Percentiles rank a stretch among this genome's conserved stretches.
Evolutionary conservation across 2,113 vertebrate species (phyloP).

Genomic region (Elephas maximus): DNA sequence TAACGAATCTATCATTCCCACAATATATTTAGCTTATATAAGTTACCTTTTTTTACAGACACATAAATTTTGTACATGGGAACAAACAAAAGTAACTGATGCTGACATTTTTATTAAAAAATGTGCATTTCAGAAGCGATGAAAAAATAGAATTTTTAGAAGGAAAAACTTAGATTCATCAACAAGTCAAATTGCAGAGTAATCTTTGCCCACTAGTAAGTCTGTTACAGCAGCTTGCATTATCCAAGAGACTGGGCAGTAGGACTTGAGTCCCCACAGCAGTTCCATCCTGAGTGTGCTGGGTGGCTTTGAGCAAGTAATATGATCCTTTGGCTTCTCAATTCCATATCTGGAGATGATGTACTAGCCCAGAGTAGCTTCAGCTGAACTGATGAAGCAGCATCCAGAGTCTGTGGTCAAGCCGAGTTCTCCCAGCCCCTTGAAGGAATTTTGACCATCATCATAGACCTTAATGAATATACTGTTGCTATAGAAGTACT

Average conservation of each 20-base stretch:
- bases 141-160: not conserved
- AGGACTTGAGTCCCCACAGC: accelerated
- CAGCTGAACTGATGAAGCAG: not conserved
- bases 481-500: not conserved
- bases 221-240: not conserved
- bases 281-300: accelerated
- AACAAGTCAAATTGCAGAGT: not conserved
- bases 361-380: accelerated
- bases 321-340: accelerated
- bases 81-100: not conserved
- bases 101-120: not conserved
- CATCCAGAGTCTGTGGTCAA: not conserved
- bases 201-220: accelerated
- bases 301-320: not conserved
- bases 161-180: not conserved
- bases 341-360: accelerated
- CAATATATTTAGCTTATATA: accelerated
- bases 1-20: accelerated
- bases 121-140: not conserved
- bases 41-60: not conserved
- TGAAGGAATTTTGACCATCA: not conserved
- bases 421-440: not conserved
- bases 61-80: too few species aligned
- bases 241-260: accelerated
- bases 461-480: not conserved